A percentile compares a stretch with the other conserved stretches of the same genome.
These are phyloP conservation scores for Oenanthe melanoleuca DNA, from an alignment of 2,113 vertebrate genomes.

Conservation along the genomic window DNA sequence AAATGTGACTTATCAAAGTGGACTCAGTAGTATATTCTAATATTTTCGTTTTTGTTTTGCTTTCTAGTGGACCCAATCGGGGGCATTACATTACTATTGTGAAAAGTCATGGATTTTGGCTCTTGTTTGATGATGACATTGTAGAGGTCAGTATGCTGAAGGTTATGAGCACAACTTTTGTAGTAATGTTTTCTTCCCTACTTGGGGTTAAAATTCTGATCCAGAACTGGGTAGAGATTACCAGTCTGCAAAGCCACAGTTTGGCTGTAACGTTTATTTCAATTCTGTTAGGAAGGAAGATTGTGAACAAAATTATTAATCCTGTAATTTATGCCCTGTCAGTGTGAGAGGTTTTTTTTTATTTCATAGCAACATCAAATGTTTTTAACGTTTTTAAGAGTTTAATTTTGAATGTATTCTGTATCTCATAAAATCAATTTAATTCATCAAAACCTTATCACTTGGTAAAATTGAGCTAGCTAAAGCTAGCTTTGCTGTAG, in stretches of 20 bases:
- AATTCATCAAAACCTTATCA: not conserved
- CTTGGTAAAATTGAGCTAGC: not conserved
- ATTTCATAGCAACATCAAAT: not conserved
- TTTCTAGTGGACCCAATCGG: constrained; percentile 90
- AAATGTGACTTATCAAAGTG: not conserved
- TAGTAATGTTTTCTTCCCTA: not conserved
- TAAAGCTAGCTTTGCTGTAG: not conserved
- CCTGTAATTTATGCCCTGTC: not conserved
- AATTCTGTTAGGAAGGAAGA: not conserved
- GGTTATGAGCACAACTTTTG: not conserved
- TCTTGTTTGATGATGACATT: constrained; percentile 96
- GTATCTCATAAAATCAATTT: not conserved
- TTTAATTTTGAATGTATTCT: constrained; percentile 2
- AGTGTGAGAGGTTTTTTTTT: not conserved
- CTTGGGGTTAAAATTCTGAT: not conserved
- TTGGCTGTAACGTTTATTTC: not conserved
- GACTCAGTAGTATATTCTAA: not conserved
- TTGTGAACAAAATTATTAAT: not conserved
- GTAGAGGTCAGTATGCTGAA: constrained; percentile 87
- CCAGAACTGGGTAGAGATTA: not conserved
- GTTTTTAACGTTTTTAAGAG: not conserved
- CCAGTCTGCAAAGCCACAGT: not conserved
- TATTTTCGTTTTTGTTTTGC: not conserved
- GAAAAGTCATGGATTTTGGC: constrained; percentile 98
- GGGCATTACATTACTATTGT: constrained; percentile 98